phyloP scores from a whole-genome alignment of 2,888 invertebrate species.

The Hartigia nigra region DNA sequence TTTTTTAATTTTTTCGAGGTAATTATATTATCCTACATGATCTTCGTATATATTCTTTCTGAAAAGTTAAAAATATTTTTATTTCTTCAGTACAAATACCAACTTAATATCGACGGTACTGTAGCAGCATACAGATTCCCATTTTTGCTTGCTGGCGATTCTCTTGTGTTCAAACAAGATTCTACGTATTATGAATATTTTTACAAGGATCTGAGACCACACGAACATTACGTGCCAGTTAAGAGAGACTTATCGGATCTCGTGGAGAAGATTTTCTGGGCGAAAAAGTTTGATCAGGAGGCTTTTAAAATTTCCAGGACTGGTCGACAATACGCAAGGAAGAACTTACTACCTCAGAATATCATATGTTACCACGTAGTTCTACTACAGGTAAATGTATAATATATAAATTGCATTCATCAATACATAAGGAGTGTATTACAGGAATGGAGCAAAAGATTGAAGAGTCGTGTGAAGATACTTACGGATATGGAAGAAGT shows the following conservation, averaged over 20 bases:
- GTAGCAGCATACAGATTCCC: conserved; percentile 96
- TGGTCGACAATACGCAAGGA: conserved; percentile 78
- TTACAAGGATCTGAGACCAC: conserved; percentile 80
- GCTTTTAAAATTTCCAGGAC: conserved; percentile 75
- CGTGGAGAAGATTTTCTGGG: conserved; percentile 82
- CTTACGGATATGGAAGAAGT: conserved; percentile 75
- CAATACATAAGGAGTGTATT: conserved; percentile 41
- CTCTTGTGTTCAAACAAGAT: conserved; percentile 90
- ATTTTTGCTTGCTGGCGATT: conserved; percentile 88
- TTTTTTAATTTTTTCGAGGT: conserved; percentile 96
- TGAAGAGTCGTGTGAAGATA: conserved; percentile 70
- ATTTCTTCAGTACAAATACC: conserved; percentile 90
- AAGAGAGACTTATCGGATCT: conserved; percentile 84
- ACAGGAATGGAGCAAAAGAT: conserved; percentile 80
- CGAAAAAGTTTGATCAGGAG: conserved; percentile 76
- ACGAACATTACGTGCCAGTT: conserved; percentile 87
- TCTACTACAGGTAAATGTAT: conserved; percentile 70
- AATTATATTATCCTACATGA: conserved; percentile 58
- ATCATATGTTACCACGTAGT: conserved; percentile 89
- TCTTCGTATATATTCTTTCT: conserved; percentile 3
- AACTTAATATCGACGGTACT: conserved; percentile 93
- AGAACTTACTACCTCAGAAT: conserved; percentile 84
- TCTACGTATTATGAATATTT: conserved; percentile 97
- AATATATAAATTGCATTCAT: conserved; percentile 12
- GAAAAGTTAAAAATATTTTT: conserved; percentile 23